phyloP scores from a whole-genome alignment of 1,140 invertebrate species.

The Heterodera carotae region DNA sequence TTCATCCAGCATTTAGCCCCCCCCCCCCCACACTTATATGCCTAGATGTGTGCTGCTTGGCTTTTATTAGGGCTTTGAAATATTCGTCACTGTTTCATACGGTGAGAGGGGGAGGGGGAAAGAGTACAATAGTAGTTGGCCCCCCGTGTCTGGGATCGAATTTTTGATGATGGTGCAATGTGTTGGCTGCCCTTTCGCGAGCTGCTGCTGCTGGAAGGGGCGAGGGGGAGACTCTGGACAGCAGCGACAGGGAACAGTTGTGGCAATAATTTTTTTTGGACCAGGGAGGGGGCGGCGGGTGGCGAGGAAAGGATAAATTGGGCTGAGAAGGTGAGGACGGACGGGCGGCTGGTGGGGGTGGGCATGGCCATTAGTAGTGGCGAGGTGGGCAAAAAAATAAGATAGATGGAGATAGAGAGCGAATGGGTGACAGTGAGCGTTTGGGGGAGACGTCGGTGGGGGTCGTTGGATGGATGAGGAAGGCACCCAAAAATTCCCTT shows the following conservation, averaged over 20 bases:
- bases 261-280: slow-evolving; percentile 18
- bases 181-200: slow-evolving; percentile 3
- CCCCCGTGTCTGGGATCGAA: slow-evolving; percentile 1
- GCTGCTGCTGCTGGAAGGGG: too few relatives aligned
- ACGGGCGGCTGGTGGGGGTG: too few relatives aligned
- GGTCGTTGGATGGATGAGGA: too few relatives aligned
- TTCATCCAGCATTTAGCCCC: too few relatives aligned
- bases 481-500: neutral
- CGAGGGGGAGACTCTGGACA: neutral
- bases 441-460: neutral
- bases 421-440: slow-evolving; percentile 3
- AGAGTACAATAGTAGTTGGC: too few relatives aligned
- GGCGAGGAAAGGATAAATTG: slow-evolving; percentile 14
- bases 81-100: too few relatives aligned
- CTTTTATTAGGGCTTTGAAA: too few relatives aligned
- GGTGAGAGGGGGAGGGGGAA: too few relatives aligned
- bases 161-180: neutral
- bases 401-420: neutral
- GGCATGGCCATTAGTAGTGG: slow-evolving; percentile 10
- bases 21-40: too few relatives aligned
- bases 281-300: neutral
- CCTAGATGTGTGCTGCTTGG: too few relatives aligned
- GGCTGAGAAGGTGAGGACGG: neutral
- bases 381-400: slow-evolving; percentile 7
- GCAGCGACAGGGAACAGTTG: slow-evolving; percentile 17